These are phyloP conservation scores for Hesperophylax magnus DNA, from an alignment of 1,140 invertebrate species.

Conservation along the genomic window DNA sequence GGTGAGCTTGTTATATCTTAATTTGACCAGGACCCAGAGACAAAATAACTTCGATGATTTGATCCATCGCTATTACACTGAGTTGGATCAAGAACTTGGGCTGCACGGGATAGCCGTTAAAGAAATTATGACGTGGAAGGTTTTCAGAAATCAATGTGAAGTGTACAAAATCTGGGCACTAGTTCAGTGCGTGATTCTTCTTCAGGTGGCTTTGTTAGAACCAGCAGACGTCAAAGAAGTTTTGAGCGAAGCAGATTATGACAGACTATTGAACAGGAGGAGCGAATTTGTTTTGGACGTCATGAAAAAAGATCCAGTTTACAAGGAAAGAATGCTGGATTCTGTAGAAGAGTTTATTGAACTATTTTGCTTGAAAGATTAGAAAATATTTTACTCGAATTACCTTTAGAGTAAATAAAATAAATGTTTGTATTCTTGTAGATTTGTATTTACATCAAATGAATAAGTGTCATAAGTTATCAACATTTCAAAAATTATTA, in stretches of 20 bases:
- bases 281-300: constrained; percentile 34
- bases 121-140: constrained; percentile 32
- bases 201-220: constrained; percentile 43
- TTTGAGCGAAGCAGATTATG: constrained; percentile 26
- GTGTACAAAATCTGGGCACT: constrained; percentile 46
- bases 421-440: too few species aligned
- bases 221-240: constrained; percentile 24
- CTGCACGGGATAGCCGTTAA: constrained; percentile 30
- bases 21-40: constrained; percentile 31
- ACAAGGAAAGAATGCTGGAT: constrained; percentile 39
- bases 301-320: constrained; percentile 40
- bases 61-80: constrained; percentile 43
- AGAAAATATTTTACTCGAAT: too few species aligned
- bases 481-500: too few species aligned
- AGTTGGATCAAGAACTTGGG: constrained; percentile 24
- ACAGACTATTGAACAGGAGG: constrained; percentile 36
- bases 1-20: constrained; percentile 52
- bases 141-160: constrained; percentile 38
- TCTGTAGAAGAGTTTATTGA: constrained; percentile 47
- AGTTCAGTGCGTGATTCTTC: constrained; percentile 37
- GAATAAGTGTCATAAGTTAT: too few species aligned
- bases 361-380: neutral
- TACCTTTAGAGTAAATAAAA: too few species aligned
- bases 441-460: too few species aligned
- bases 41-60: constrained; percentile 23